Conservation (phyloP, 1,140 invertebrate genomes). For the Trialeurodes vaporariorum region DNA sequence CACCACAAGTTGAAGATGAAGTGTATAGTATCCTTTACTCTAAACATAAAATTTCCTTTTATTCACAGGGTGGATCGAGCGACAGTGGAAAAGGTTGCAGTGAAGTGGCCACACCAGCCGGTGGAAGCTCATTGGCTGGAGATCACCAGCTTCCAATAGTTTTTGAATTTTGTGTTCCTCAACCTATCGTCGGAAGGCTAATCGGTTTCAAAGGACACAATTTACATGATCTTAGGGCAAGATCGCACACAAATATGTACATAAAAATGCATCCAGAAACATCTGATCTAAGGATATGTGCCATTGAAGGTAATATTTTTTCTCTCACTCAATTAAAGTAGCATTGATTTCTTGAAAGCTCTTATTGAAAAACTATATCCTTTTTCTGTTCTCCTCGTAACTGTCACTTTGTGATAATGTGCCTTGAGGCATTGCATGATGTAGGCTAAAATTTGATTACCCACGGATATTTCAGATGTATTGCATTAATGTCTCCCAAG, state of each 20-base stretch:
- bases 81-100: conserved; percentile 64
- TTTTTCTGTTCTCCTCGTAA: too few relatives aligned
- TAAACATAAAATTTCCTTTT: conserved; percentile 1
- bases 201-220: conserved; percentile 73
- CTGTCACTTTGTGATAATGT: too few relatives aligned
- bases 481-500: too few relatives aligned
- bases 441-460: too few relatives aligned
- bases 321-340: too few relatives aligned
- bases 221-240: conserved; percentile 64
- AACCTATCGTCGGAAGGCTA: conserved; percentile 65
- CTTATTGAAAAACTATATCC: too few relatives aligned
- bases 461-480: too few relatives aligned
- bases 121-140: conserved; percentile 25
- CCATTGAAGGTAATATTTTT: conserved; percentile 69
- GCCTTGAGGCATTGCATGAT: too few relatives aligned
- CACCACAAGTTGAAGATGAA: not conserved
- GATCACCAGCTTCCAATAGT: conserved; percentile 16
- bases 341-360: too few relatives aligned
- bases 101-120: conserved; percentile 39
- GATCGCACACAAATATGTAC: conserved; percentile 61
- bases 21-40: not conserved
- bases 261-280: conserved; percentile 62
- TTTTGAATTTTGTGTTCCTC: conserved; percentile 57
- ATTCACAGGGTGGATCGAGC: conserved; percentile 47
- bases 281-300: conserved; percentile 62